Evolutionary conservation across 2,797 vertebrate species (phyloP).

Genomic region (Catamblyrhynchus diadema): DNA sequence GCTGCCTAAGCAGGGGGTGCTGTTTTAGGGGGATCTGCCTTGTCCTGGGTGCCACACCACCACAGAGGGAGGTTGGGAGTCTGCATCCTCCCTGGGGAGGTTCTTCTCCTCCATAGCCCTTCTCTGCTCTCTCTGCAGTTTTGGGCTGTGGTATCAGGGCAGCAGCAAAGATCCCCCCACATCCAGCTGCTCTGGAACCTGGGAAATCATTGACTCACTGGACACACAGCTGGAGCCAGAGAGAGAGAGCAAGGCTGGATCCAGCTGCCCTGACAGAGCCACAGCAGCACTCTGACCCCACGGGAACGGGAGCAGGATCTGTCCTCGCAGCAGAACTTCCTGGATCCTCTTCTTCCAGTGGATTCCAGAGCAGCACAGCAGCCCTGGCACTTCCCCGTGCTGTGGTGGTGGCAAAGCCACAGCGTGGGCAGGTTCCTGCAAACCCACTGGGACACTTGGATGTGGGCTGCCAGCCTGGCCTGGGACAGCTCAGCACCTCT

Average conservation of each 20-base stretch:
- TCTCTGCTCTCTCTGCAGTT: slow-evolving; percentile 74
- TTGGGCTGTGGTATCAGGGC: slow-evolving; percentile 84
- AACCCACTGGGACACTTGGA: neutral
- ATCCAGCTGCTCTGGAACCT: slow-evolving; percentile 71
- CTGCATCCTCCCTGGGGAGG: neutral
- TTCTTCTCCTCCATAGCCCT: neutral
- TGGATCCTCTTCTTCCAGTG: neutral
- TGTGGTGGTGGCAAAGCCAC: accelerated
- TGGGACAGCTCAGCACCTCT: neutral
- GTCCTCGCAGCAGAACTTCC: neutral
- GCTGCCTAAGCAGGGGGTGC: neutral
- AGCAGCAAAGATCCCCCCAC: slow-evolving; percentile 64
- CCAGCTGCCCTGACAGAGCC: neutral
- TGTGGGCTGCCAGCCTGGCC: neutral
- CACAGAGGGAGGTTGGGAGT: neutral
- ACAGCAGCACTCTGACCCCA: neutral
- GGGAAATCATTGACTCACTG: slow-evolving; percentile 80
- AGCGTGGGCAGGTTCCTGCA: neutral
- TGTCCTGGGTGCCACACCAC: neutral
- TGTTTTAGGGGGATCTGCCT: neutral
- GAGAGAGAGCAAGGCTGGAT: neutral
- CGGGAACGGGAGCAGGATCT: accelerated
- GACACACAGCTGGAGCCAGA: slow-evolving; percentile 52
- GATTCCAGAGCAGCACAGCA: accelerated
- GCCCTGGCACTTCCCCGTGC: accelerated